Conservation (phyloP, 2,888 invertebrate species). For the Chrysotoxum bicinctum region DNA sequence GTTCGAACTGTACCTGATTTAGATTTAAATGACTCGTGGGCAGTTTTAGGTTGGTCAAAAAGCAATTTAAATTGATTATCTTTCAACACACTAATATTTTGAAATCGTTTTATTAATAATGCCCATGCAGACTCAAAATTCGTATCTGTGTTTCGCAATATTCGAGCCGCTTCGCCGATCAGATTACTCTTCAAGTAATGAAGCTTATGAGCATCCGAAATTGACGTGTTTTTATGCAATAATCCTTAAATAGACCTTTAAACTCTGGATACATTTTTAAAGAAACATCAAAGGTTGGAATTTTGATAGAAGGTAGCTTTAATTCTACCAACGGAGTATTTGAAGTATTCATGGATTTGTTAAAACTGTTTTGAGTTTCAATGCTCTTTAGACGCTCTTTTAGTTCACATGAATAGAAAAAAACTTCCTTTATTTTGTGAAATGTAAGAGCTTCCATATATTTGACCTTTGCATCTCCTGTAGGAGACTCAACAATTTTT, state of each 20-base stretch:
- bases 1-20: background rate
- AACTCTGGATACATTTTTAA: conserved; percentile 25
- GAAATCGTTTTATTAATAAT: conserved; percentile 15
- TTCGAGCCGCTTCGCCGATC: background rate
- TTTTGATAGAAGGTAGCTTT: conserved; percentile 30
- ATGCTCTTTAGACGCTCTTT: background rate
- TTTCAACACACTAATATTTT: conserved; percentile 19
- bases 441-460: conserved; percentile 6
- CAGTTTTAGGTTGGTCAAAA: background rate
- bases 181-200: conserved; percentile 9
- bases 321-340: background rate
- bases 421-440: background rate
- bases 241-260: background rate
- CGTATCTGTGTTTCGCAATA: conserved; percentile 10
- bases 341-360: background rate
- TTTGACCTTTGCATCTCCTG: background rate
- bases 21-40: background rate
- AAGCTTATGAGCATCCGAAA: conserved; percentile 28
- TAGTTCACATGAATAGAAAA: background rate
- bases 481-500: conserved; percentile 24
- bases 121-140: conserved; percentile 42
- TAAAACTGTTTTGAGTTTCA: background rate
- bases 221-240: conserved; percentile 18
- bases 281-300: conserved; percentile 24
- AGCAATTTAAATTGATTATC: conserved; percentile 14